phyloP scores from a whole-genome alignment of 2,113 vertebrate species.

The Cebidichthys violaceus region DNA sequence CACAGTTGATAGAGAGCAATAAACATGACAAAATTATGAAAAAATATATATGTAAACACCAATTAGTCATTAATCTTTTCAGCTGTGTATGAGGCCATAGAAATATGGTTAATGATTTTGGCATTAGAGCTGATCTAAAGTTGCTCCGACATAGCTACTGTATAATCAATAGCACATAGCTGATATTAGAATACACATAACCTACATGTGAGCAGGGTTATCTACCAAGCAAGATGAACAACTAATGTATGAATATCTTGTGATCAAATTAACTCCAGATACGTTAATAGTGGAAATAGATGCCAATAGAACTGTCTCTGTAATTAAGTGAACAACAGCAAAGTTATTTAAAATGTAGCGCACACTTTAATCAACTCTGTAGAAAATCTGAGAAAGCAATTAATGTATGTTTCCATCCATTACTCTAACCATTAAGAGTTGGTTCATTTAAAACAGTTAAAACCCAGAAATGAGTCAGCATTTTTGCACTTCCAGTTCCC shows the following conservation, averaged over 20 bases:
- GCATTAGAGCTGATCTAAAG: conserved; percentile 9
- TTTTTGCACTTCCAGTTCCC: too few species aligned
- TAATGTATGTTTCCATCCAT: not conserved
- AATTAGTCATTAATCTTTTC: not conserved
- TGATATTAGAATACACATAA: not conserved
- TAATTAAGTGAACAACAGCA: not conserved
- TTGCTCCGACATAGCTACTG: not conserved
- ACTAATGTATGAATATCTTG: not conserved
- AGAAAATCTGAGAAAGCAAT: not conserved
- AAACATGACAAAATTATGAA: not conserved
- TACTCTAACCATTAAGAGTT: not conserved
- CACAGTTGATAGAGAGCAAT: not conserved
- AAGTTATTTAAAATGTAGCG: not conserved
- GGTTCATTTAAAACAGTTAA: not conserved
- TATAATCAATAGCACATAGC: conserved; percentile 11
- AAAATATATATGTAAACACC: not conserved
- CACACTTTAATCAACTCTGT: not conserved
- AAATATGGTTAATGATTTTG: conserved; percentile 10
- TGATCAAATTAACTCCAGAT: not conserved
- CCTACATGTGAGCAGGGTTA: not conserved
- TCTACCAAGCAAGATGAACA: not conserved
- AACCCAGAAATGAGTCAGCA: too few species aligned
- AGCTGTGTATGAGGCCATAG: not conserved
- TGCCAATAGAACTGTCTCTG: not conserved
- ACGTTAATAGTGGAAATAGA: not conserved